Evolutionary conservation across 2,888 invertebrate genomes (phyloP), one percentile per base, ranked within the genome.

Genomic region (Coelopa pilipes): DNA sequence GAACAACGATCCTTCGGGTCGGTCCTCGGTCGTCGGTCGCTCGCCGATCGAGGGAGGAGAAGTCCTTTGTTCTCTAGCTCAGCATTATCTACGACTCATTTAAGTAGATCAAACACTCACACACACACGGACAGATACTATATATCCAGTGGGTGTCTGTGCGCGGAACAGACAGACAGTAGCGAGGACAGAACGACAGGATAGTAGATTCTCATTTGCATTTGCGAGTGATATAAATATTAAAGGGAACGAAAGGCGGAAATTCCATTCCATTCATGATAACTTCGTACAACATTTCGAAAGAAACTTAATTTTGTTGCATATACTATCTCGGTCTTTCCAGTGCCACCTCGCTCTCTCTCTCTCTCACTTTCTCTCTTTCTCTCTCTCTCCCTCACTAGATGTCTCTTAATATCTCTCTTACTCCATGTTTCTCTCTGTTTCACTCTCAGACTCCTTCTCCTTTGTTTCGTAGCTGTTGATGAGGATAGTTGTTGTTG

Each of bases 191-290:
- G 9, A 70, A 19, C 24, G 19, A 59, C 9, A 53, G 11, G 13
- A n/a, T n/a, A n/a, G 17, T 45, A 63, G 34, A 45, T n/a, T 34
- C 34, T 34, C 34, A 34, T 34, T 34, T 63, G 34, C 17, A 63
- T 63, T 63, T 63, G n/a, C 63, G 17, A 63, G 46, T 12, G 15
- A 34, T 55, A 55, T 50, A 34, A 15, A 62, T 62, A 15, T 47
- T n/a, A 19, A 68, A 67, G 11, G 24, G 53, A 53, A 21, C n/a
- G 55, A 53, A 53, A 49, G 60, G 57, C 70, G 24, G 24, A 24
- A 21, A 59, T 21, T 19, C 21, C 65, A 74, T 74, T 70, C 55
- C 66, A 74, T 74, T 74, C 70, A 70, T 70, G 70, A 74, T 70
- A 70, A 66, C 66, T 66, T 70, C 34, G 11, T 17, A n/a, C 45